Percentiles rank a stretch among this genome's conserved stretches.
Conservation (phyloP, 2,113 vertebrate genomes). For the Prietella phreatophila region DNA sequence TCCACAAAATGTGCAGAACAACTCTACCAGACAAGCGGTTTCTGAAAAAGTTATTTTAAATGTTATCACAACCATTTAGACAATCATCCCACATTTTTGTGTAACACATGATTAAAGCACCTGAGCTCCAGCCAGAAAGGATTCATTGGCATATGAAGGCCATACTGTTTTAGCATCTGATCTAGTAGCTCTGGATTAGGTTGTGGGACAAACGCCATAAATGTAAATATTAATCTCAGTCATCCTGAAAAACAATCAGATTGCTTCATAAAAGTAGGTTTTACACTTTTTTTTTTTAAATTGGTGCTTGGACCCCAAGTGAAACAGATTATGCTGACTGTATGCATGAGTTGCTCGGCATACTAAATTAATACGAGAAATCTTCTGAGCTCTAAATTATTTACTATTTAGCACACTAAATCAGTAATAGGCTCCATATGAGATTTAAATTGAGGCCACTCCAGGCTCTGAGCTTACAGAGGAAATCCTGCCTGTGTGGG, state of each 20-base stretch:
- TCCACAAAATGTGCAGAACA: neutral
- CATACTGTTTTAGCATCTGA: neutral
- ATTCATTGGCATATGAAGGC: neutral
- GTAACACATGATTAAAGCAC: neutral
- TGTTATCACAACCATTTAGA: neutral
- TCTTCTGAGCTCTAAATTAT: neutral
- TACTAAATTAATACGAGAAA: neutral
- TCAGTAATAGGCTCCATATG: constrained; percentile 14
- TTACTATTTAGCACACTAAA: neutral
- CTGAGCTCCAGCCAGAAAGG: neutral
- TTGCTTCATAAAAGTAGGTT: neutral
- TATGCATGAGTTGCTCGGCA: neutral
- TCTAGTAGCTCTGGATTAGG: neutral
- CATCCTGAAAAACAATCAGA: neutral
- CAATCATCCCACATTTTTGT: neutral
- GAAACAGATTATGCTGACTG: neutral
- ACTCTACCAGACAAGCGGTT: neutral
- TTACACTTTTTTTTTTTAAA: neutral
- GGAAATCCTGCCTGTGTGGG: constrained; percentile 42
- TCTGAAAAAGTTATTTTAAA: neutral
- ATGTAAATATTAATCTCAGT: neutral
- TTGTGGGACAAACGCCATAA: neutral
- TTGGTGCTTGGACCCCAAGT: neutral
- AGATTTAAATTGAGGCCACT: constrained; percentile 8
- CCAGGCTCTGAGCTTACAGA: constrained; percentile 15